Conservation (phyloP, 2,888 invertebrate genomes). For the Heterodera filipjevi region DNA sequence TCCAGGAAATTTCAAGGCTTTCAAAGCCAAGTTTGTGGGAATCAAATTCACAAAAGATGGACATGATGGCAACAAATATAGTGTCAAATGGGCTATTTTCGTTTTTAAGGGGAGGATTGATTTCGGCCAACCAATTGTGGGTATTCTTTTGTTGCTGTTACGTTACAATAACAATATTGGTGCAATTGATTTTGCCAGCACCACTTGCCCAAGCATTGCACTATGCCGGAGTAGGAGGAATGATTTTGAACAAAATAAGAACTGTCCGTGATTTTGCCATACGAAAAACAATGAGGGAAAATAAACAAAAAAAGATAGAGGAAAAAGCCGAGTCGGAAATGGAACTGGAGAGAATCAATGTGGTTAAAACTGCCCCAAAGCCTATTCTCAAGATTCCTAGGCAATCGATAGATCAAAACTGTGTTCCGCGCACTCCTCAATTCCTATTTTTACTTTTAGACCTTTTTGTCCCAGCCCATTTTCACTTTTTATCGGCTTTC, state of each 20-base stretch:
- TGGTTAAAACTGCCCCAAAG: not conserved
- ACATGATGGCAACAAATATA: conserved; percentile 11
- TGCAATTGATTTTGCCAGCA: not conserved
- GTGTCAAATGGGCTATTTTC: conserved; percentile 11
- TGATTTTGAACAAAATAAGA: not conserved
- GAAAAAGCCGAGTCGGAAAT: not conserved
- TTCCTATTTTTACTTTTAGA: not conserved
- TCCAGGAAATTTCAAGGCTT: not conserved
- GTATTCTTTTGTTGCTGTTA: not conserved
- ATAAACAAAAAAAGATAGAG: not conserved
- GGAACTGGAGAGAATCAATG: not conserved
- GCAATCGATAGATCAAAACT: not conserved
- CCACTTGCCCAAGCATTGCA: not conserved
- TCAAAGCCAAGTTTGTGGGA: not conserved
- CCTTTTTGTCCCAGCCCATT: not conserved
- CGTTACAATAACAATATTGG: not conserved
- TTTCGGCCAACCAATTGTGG: not conserved
- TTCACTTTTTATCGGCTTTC: not conserved
- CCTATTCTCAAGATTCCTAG: not conserved
- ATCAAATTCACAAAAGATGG: not conserved
- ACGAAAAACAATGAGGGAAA: not conserved
- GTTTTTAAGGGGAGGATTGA: conserved; percentile 1
- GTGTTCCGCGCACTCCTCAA: not conserved
- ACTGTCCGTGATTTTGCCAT: not conserved
- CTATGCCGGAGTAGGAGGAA: not conserved